phyloP scores from a whole-genome alignment of 2,113 vertebrate genomes.

The Zeus faber region DNA sequence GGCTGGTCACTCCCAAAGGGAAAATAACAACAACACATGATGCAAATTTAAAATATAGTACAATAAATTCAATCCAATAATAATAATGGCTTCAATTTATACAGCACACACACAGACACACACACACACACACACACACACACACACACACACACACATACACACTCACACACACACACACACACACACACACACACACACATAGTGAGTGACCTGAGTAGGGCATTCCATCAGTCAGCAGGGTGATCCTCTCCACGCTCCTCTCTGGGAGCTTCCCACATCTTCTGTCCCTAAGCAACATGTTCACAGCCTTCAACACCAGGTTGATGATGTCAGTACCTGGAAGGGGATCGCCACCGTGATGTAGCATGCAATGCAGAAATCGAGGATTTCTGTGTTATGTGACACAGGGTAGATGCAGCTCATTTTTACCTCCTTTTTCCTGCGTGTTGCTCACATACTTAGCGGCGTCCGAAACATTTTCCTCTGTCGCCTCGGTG shows the following conservation, averaged over 20 bases:
- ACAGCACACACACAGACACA: no score
- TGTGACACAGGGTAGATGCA: no score
- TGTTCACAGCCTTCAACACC: constrained; percentile 45
- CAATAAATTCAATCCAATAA: no score
- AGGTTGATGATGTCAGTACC: constrained; percentile 67
- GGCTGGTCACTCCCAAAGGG: constrained; percentile 62
- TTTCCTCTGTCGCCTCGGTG: constrained; percentile 47
- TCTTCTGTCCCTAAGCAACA: constrained; percentile 47
- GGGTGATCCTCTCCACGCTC: constrained; percentile 68
- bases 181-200: background rate
- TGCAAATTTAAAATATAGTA: no score
- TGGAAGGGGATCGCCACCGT: constrained; percentile 20
- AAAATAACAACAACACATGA: no score
- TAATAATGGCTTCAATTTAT: no score
- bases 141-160: no score
- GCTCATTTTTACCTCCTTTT: constrained; percentile 9
- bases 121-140: no score
- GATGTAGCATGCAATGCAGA: no score
- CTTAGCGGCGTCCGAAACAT: constrained; percentile 56
- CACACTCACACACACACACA: constrained; percentile 52
- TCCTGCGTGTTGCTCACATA: constrained; percentile 11
- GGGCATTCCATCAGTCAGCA: constrained; percentile 75
- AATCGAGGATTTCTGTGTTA: no score
- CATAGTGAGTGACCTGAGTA: constrained; percentile 16
- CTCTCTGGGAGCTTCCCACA: constrained; percentile 45